Evolutionary conservation across 2,888 invertebrate genomes (phyloP).

Genomic region (Punctoribates punctum): DNA sequence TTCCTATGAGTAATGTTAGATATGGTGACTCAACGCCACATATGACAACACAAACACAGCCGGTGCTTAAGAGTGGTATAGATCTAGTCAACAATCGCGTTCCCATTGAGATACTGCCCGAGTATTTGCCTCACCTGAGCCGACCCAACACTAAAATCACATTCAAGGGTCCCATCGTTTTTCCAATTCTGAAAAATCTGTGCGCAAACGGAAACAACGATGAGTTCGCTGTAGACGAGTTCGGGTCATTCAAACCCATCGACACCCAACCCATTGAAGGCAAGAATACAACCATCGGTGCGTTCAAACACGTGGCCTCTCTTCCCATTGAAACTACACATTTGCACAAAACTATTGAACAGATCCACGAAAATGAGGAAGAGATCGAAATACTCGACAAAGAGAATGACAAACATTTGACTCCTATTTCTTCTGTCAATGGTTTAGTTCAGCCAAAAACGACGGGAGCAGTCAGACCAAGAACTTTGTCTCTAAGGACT

Average conservation of each 20-base stretch:
- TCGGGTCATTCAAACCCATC: not conserved
- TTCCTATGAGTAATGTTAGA: conserved; percentile 15
- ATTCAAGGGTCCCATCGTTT: conserved; percentile 41
- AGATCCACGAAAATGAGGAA: not conserved
- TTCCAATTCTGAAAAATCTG: conserved; percentile 41
- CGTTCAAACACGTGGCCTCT: conserved; percentile 35
- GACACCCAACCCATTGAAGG: not conserved
- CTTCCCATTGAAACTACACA: not conserved
- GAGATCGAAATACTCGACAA: not conserved
- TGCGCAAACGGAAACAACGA: conserved; percentile 3
- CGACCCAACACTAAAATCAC: conserved; percentile 43
- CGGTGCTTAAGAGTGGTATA: conserved; percentile 9
- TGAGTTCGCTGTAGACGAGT: conserved; percentile 38
- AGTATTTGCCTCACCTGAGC: conserved; percentile 42
- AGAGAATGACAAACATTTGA: conserved; percentile 12
- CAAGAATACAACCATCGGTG: conserved; percentile 3
- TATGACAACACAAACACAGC: conserved; percentile 22
- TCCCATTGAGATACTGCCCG: conserved; percentile 43
- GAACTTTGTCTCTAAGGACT: conserved; percentile 8
- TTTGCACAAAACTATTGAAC: not conserved
- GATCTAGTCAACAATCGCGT: conserved; percentile 13
- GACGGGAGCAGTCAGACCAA: not conserved
- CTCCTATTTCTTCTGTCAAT: not conserved
- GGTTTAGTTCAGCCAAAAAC: not conserved
- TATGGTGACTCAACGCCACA: not conserved